Evolutionary conservation across 2,797 vertebrate genomes (phyloP).

Genomic region (Phoxinus dragarum): DNA sequence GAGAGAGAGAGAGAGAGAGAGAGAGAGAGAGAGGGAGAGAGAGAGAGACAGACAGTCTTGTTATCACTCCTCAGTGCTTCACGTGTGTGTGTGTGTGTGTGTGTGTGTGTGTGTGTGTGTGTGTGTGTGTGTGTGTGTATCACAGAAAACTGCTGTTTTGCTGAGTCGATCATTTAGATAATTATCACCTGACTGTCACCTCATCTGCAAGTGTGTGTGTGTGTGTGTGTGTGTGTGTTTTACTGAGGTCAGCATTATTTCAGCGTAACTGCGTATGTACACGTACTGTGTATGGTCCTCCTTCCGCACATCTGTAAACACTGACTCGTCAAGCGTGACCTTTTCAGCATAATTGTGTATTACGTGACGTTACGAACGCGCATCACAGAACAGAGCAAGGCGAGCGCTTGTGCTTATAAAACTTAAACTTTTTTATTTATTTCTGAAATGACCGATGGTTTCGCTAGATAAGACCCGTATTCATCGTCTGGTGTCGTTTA

Average conservation of each 20-base stretch:
- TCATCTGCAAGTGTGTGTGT: conserved; percentile 20
- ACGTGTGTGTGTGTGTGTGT: neutral
- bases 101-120: neutral
- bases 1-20: conserved; percentile 52
- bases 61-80: neutral
- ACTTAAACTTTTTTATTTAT: no score
- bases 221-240: neutral
- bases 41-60: conserved; percentile 7
- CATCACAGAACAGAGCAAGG: no score
- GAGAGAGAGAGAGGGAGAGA: conserved; percentile 20
- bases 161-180: conserved; percentile 66
- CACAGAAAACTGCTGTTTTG: conserved; percentile 60
- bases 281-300: no score
- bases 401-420: no score
- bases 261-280: no score
- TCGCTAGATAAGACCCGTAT: no score
- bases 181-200: conserved; percentile 64
- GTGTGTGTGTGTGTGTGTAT: neutral
- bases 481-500: no score
- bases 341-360: no score
- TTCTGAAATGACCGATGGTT: no score
- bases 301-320: no score
- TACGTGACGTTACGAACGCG: no score
- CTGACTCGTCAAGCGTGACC: no score
- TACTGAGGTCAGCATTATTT: neutral